These are phyloP conservation scores for Pelochelys cantorii DNA, from an alignment of 2,797 vertebrate genomes.

Conservation along the genomic window DNA sequence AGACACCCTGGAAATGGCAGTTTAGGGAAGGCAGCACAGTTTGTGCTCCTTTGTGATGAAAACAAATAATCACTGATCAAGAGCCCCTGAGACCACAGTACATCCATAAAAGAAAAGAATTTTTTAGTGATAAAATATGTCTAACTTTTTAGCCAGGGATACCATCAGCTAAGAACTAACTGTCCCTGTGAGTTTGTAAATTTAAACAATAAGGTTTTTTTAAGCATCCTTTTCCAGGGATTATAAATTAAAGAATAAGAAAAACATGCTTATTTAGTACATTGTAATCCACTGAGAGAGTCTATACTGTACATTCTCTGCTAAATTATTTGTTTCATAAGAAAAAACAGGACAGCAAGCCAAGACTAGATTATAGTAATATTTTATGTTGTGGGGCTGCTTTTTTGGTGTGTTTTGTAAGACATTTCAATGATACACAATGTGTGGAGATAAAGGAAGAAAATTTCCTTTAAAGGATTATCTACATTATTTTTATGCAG, in stretches of 20 bases:
- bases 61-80: neutral
- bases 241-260: slow-evolving; percentile 68
- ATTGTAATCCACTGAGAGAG: slow-evolving; percentile 46
- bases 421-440: neutral
- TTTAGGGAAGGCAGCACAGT: slow-evolving; percentile 2
- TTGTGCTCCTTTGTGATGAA: slow-evolving; percentile 14
- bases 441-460: neutral
- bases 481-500: neutral
- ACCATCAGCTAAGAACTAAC: slow-evolving; percentile 20
- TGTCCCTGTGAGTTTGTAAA: slow-evolving; percentile 67
- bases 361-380: slow-evolving; percentile 25
- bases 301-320: slow-evolving; percentile 48
- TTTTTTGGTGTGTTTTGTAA: neutral
- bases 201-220: slow-evolving; percentile 48
- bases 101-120: slow-evolving; percentile 12
- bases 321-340: slow-evolving; percentile 62
- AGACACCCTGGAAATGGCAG: neutral
- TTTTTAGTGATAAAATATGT: slow-evolving; percentile 28
- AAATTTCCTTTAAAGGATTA: fast-evolving
- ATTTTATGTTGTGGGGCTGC: neutral
- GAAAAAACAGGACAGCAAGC: slow-evolving; percentile 9
- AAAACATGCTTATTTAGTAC: slow-evolving; percentile 57
- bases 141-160: slow-evolving; percentile 52
- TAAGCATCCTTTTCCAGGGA: slow-evolving; percentile 46
- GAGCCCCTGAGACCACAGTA: slow-evolving; percentile 13